phyloP scores from a whole-genome alignment of 2,888 invertebrate genomes.

The Sinelater perroti region DNA sequence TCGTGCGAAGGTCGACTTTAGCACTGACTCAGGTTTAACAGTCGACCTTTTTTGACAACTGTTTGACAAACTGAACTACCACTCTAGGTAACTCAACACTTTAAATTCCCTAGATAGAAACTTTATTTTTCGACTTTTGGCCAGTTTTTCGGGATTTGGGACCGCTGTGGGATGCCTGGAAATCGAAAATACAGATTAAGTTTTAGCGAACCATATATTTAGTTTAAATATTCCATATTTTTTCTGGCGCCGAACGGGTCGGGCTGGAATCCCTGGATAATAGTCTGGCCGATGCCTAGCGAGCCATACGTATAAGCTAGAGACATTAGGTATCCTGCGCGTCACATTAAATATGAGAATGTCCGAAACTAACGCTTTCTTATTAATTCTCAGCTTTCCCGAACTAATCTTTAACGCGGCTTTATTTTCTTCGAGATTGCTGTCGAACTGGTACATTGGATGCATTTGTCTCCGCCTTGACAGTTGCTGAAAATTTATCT shows the following conservation, averaged over 20 bases:
- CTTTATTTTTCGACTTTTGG: too few species aligned
- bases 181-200: constrained; percentile 10
- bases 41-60: too few species aligned
- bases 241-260: constrained; percentile 32
- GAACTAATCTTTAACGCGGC: not conserved
- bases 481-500: too few species aligned
- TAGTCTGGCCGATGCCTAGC: constrained; percentile 44
- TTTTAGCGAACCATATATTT: constrained; percentile 42
- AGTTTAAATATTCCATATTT: constrained; percentile 50
- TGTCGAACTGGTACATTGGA: not conserved
- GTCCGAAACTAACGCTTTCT: constrained; percentile 15
- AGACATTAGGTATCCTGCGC: constrained; percentile 50
- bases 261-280: constrained; percentile 43
- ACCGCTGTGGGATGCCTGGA: too few species aligned
- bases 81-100: too few species aligned
- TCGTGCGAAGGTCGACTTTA: too few species aligned
- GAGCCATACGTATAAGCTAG: constrained; percentile 49
- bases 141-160: too few species aligned
- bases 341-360: constrained; percentile 45
- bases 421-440: not conserved
- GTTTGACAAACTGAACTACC: too few species aligned
- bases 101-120: too few species aligned
- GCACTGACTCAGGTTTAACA: too few species aligned
- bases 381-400: constrained; percentile 16
- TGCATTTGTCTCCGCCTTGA: not conserved